Conservation (phyloP, 2,888 invertebrate genomes). For the Metellina segmentata region DNA sequence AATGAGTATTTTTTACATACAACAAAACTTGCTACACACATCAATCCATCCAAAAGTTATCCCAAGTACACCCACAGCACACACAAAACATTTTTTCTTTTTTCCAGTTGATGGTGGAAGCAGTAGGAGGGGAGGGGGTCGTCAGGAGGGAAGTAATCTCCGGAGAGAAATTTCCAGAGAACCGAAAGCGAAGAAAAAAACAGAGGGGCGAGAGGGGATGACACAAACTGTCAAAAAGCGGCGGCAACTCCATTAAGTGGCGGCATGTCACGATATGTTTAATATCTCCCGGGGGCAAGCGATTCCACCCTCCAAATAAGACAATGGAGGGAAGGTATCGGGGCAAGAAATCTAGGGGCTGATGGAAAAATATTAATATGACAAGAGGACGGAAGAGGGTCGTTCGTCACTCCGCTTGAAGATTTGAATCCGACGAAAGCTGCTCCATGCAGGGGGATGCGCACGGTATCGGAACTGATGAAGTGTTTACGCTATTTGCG, state of each 20-base stretch:
- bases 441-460: too few relatives aligned
- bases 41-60: too few relatives aligned
- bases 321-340: background rate
- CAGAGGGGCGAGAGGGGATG: constrained; percentile 8
- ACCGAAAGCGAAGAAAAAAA: too few relatives aligned
- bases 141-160: constrained; percentile 5
- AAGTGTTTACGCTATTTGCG: too few relatives aligned
- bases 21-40: too few relatives aligned
- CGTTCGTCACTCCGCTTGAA: background rate
- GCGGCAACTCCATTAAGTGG: constrained; percentile 61
- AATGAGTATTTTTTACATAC: too few relatives aligned
- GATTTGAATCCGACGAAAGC: too few relatives aligned
- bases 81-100: background rate
- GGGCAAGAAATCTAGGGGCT: background rate
- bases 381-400: constrained; percentile 2
- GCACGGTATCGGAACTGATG: too few relatives aligned
- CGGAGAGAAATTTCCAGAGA: constrained; percentile 15
- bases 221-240: constrained; percentile 51
- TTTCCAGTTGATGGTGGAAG: background rate
- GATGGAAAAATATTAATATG: constrained; percentile 1
- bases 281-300: constrained; percentile 32
- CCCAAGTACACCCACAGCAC: too few relatives aligned
- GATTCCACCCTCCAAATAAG: too few relatives aligned
- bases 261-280: constrained; percentile 52
- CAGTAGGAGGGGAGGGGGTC: background rate